Evolutionary conservation across 2,888 invertebrate species (phyloP), one percentile per base, ranked within the genome.

Genomic region (Kryphioiulus occultus): DNA sequence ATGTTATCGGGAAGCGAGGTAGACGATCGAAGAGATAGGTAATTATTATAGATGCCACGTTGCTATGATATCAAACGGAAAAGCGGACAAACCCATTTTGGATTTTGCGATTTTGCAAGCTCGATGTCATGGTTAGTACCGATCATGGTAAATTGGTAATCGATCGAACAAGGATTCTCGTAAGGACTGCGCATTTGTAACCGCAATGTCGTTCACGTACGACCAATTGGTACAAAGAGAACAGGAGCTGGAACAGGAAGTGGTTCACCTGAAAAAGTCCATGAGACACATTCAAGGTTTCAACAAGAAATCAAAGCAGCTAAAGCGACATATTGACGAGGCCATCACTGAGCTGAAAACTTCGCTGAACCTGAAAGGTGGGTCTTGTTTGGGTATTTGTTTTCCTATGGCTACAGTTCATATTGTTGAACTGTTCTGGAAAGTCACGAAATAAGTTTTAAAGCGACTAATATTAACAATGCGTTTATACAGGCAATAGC

Each of bases 311-410:
- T 68, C 68, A 10, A 68, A 68, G 68, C 68, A 68, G 68, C 68
- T 68, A 26, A 68, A 68, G 22, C 68, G 68, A 26, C 22, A 68
- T 68, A 68, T 68, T 5, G 68, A 68, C 26, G 68, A 68, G 4
- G 68, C 68, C n/a, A 68, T 68, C 4, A 68, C 68, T 3, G 68
- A 68, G 22, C 68, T 68, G n/a, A 68, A 68, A 68, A 26, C 9
- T n/a, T 68, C 68, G 26, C n/a, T n/a, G n/a, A n/a, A n/a, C n/a
- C 68, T 68, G 9, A 68, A 68, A 68, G 68, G 68, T 68, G 68
- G 4, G 68, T 53, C 26, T 9, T 10, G 19, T 12, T 59, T 4
- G 12, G 2, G 10, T 7, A 17, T 9, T 47, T 42, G 42, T 42
- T 9, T 42, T 42, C 42, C 42, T 42, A 9, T 9, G 12, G 12